phyloP scores from a whole-genome alignment of 2,888 invertebrate genomes.

The Dioctria linearis region DNA sequence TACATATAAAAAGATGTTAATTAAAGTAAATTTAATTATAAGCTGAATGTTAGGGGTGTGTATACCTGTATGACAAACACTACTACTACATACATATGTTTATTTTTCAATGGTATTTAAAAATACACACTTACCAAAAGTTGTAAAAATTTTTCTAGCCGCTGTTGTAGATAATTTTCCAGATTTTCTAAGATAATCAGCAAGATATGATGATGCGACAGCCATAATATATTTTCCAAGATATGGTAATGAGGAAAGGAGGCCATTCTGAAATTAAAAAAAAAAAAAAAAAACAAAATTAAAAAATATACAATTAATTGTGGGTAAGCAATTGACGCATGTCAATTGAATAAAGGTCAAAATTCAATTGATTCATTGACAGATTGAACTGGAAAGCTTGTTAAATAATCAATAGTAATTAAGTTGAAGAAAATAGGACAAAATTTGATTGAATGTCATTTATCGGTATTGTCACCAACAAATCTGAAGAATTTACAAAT shows the following conservation, averaged over 20 bases:
- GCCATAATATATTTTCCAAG: slow-evolving; percentile 89
- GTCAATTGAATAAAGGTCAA: slow-evolving; percentile 16
- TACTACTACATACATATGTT: not conserved
- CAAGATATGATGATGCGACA: slow-evolving; percentile 80
- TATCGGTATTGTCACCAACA: not conserved
- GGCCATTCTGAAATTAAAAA: slow-evolving; percentile 77
- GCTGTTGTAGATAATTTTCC: slow-evolving; percentile 82
- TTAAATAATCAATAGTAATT: slow-evolving; percentile 13
- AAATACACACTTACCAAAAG: slow-evolving; percentile 72
- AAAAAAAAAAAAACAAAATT: slow-evolving; percentile 15
- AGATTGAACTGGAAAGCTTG: slow-evolving; percentile 43
- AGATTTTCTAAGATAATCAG: slow-evolving; percentile 79
- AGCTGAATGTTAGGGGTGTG: too few relatives aligned
- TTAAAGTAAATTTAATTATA: not conserved
- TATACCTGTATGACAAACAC: not conserved
- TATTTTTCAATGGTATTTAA: not conserved
- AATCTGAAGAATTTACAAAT: not conserved
- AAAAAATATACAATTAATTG: slow-evolving; percentile 2
- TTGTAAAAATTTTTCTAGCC: slow-evolving; percentile 80
- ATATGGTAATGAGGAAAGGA: slow-evolving; percentile 88
- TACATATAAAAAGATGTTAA: slow-evolving; percentile 5
- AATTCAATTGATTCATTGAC: slow-evolving; percentile 39
- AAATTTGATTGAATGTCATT: slow-evolving; percentile 40
- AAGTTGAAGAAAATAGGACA: slow-evolving; percentile 37
- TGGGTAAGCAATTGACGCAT: slow-evolving; percentile 1